phyloP scores from a whole-genome alignment of 1,140 invertebrate genomes.

The Papilio machaon region DNA sequence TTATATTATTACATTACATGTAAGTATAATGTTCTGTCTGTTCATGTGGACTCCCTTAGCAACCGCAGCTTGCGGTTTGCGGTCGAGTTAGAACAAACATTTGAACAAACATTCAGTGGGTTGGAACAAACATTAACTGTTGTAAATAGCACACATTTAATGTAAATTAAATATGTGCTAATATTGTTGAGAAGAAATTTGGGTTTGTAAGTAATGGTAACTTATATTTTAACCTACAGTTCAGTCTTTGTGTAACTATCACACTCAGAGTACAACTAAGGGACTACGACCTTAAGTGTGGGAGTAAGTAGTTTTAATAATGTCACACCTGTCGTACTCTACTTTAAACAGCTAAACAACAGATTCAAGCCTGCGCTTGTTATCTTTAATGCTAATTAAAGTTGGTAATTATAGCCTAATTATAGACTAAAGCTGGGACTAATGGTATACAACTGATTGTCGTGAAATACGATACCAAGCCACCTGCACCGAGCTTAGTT shows the following conservation, averaged over 20 bases:
- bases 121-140: conserved; percentile 17
- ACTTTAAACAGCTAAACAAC: too few species aligned
- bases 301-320: too few species aligned
- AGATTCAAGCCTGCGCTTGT: not conserved
- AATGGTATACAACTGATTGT: not conserved
- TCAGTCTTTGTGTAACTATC: too few species aligned
- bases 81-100: conserved; percentile 12
- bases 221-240: too few species aligned
- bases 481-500: not conserved
- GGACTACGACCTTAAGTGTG: too few species aligned
- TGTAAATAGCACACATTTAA: too few species aligned
- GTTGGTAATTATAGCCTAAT: too few species aligned
- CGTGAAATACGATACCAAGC: conserved; percentile 7
- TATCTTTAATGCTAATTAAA: conserved; percentile 2
- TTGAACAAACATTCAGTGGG: conserved; percentile 15
- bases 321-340: too few species aligned
- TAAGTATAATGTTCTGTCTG: conserved; percentile 5
- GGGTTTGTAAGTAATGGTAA: not conserved
- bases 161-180: too few species aligned
- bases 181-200: not conserved
- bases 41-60: conserved; percentile 12
- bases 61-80: conserved; percentile 4
- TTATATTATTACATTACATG: conserved; percentile 6
- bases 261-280: too few species aligned
- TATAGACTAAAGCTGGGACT: not conserved